Percentiles rank a stretch among this genome's conserved stretches.
These are phyloP conservation scores for Drosophila atroscutellata DNA, from an alignment of 2,888 invertebrate species.

Conservation along the genomic window DNA sequence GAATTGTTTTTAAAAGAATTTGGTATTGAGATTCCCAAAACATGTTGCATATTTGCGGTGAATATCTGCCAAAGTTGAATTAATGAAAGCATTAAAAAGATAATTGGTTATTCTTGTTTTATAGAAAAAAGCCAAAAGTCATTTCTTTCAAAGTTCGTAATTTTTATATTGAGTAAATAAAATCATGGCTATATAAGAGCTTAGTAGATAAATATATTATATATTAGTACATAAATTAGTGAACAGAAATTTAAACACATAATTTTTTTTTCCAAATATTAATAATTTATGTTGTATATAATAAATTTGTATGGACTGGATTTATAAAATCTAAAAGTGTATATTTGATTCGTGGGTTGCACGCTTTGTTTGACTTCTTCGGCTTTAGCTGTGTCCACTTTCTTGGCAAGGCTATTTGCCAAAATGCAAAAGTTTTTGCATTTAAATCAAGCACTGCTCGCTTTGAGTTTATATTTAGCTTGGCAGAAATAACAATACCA, in stretches of 20 bases:
- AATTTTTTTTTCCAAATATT: background rate
- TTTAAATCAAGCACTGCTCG: conserved; percentile 60
- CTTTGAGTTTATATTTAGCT: conserved; percentile 52
- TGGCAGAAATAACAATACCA: conserved; percentile 51
- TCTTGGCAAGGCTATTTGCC: conserved; percentile 59
- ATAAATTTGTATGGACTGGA: background rate
- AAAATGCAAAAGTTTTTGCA: conserved; percentile 67
- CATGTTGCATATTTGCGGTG: background rate
- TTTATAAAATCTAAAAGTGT: conserved; percentile 16
- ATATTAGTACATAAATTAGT: background rate
- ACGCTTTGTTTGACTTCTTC: background rate
- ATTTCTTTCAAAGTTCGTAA: background rate
- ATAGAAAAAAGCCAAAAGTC: background rate
- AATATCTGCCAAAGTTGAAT: background rate
- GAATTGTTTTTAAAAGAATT: background rate
- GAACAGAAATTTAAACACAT: background rate
- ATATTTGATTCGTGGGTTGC: conserved; percentile 17
- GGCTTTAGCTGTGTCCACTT: conserved; percentile 31
- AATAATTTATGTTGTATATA: background rate
- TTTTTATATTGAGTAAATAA: background rate
- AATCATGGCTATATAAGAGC: background rate
- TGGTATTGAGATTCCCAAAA: background rate
- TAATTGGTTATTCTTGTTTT: background rate
- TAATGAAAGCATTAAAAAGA: background rate
- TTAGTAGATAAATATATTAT: background rate